Evolutionary conservation across 92 coral and sea anemone genomes (phyloP).

Genomic region (Siderastrea radians): DNA sequence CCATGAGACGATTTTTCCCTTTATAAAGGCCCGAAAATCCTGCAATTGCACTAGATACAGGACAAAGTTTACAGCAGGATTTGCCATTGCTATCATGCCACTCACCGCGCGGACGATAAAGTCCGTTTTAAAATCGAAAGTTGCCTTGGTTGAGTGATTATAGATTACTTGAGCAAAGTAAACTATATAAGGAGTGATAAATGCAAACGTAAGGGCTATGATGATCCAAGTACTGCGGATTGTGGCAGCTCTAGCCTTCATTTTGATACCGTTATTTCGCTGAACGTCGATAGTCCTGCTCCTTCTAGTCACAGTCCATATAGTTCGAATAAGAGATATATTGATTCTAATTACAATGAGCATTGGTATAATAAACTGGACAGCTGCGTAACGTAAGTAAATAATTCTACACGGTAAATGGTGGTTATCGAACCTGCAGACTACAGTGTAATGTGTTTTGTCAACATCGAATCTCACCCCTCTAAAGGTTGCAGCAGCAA

Average conservation of each 20-base stretch:
- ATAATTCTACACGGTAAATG: neutral
- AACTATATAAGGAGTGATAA: neutral
- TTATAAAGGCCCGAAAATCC: conserved; percentile 4
- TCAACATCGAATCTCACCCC: neutral
- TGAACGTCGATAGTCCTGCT: neutral
- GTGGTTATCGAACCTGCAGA: neutral
- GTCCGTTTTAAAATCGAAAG: neutral
- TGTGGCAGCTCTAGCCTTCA: neutral
- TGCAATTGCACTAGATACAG: neutral
- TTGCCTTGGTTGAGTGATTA: neutral
- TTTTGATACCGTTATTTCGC: neutral
- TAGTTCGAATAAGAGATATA: neutral
- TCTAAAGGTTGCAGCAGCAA: neutral
- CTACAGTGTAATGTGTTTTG: neutral
- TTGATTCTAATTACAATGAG: neutral
- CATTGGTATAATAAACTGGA: neutral
- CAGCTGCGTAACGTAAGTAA: neutral
- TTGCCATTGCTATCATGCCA: neutral
- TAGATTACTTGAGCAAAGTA: neutral
- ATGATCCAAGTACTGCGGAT: neutral
- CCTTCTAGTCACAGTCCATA: neutral
- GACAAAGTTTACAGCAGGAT: neutral
- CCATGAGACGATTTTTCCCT: neutral
- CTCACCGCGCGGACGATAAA: neutral
- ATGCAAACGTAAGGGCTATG: conserved; percentile 6